phyloP scores from a whole-genome alignment of 2,888 invertebrate species.

The Julus scanicus region DNA sequence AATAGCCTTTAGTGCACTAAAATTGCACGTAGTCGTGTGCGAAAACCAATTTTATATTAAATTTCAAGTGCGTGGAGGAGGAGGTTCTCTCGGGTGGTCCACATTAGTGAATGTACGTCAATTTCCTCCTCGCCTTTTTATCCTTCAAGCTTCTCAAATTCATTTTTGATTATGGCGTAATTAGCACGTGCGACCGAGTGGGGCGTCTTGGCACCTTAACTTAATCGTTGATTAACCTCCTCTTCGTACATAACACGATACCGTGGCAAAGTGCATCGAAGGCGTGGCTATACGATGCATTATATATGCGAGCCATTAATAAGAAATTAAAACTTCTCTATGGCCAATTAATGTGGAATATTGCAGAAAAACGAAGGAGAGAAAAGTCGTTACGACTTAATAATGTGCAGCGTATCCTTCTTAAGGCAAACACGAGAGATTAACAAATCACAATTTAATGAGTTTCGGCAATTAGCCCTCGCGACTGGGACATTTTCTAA shows the following conservation, averaged over 20 bases:
- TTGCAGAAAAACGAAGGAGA: background rate
- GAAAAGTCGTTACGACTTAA: conserved; percentile 37
- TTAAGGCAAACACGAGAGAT: conserved; percentile 16
- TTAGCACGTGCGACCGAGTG: conserved; percentile 40
- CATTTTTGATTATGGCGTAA: conserved; percentile 41
- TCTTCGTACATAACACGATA: background rate
- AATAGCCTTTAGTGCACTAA: conserved; percentile 21
- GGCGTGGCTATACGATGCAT: conserved; percentile 29
- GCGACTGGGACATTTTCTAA: conserved; percentile 26
- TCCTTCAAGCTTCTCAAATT: conserved; percentile 17
- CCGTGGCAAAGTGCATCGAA: conserved; percentile 7
- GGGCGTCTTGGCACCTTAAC: conserved; percentile 43
- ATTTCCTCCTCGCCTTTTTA: conserved; percentile 20
- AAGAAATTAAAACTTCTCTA: conserved; percentile 40
- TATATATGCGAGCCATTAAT: conserved; percentile 22
- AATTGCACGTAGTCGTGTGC: background rate
- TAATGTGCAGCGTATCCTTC: background rate
- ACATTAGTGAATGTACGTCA: background rate
- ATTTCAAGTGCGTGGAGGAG: conserved; percentile 38
- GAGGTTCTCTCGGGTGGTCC: conserved; percentile 43
- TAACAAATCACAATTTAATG: conserved; percentile 45
- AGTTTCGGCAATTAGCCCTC: conserved; percentile 17
- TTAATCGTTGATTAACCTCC: conserved; percentile 43
- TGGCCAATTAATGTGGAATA: conserved; percentile 43
- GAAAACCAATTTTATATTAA: conserved; percentile 30